A percentile compares a stretch with the other conserved stretches of the same genome.
Evolutionary conservation across 1,140 invertebrate genomes (phyloP).

Genomic region (Streblospio benedicti): DNA sequence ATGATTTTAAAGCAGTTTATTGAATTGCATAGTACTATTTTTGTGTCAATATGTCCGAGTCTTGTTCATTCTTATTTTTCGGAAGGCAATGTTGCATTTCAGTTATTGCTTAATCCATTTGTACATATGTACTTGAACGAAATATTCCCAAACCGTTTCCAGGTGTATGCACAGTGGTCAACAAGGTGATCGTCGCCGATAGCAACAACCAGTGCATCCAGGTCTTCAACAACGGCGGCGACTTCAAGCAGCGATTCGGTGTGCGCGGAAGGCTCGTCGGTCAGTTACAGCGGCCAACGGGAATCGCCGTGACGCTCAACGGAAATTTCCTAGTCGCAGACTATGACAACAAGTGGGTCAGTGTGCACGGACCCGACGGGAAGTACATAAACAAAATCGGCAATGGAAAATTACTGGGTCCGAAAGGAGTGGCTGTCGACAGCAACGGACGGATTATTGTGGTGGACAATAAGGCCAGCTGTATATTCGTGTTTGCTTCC

Average conservation of each 20-base stretch:
- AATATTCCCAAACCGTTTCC: too few species aligned
- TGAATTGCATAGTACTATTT: too few species aligned
- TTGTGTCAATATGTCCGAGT: too few species aligned
- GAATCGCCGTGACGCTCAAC: constrained; percentile 49
- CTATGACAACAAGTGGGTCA: constrained; percentile 56
- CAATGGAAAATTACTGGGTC: constrained; percentile 52
- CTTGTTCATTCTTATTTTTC: too few species aligned
- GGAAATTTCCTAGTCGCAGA: constrained; percentile 55
- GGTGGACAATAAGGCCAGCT: constrained; percentile 56
- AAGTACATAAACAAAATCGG: constrained; percentile 54
- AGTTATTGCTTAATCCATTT: too few species aligned
- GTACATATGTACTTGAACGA: too few species aligned
- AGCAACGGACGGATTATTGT: constrained; percentile 52
- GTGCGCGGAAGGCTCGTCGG: constrained; percentile 49
- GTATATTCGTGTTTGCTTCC: constrained; percentile 52
- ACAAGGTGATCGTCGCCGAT: constrained; percentile 52
- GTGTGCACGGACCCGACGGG: constrained; percentile 51
- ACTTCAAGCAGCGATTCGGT: constrained; percentile 48
- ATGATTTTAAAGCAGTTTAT: too few species aligned
- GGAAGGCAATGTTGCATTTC: too few species aligned
- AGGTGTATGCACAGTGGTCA: constrained; percentile 31
- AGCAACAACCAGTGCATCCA: constrained; percentile 56
- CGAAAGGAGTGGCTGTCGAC: constrained; percentile 53
- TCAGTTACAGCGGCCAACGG: constrained; percentile 54
- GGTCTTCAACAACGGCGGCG: constrained; percentile 38